Conservation (phyloP, 2,797 vertebrate species). For the Gephyroberyx darwinii region DNA sequence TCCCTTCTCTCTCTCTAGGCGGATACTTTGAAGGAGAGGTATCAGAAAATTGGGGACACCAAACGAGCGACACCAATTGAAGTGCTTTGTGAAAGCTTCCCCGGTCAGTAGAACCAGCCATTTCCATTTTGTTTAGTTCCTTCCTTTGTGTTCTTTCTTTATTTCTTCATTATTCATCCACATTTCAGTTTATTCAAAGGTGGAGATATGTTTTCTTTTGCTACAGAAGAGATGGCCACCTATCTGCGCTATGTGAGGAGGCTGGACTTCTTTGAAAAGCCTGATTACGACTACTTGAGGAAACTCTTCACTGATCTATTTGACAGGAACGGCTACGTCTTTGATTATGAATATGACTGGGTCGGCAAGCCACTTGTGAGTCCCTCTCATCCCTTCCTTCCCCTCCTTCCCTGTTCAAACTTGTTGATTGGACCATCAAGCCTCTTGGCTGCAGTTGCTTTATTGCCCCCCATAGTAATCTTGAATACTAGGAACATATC, state of each 20-base stretch:
- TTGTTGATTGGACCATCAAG: not conserved
- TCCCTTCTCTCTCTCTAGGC: slow-evolving; percentile 77
- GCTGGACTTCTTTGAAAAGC: slow-evolving; percentile 98
- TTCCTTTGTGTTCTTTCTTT: not conserved
- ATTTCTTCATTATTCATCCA: not conserved
- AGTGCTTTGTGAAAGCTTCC: slow-evolving; percentile 96
- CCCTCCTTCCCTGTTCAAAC: not conserved
- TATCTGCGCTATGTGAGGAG: slow-evolving; percentile 96
- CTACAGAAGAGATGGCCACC: slow-evolving; percentile 95
- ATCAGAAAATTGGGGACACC: slow-evolving; percentile 98
- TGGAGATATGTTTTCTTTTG: slow-evolving; percentile 37
- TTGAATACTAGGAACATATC: slow-evolving; percentile 3
- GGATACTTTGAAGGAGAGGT: slow-evolving; percentile 95
- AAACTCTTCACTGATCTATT: slow-evolving; percentile 97
- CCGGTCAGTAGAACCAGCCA: slow-evolving; percentile 81
- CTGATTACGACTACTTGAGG: slow-evolving; percentile 95
- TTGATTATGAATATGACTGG: slow-evolving; percentile 99
- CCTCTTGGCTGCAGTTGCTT: slow-evolving; percentile 9
- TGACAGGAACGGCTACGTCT: slow-evolving; percentile 92
- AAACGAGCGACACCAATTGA: slow-evolving; percentile 95
- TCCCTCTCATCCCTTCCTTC: slow-evolving; percentile 34
- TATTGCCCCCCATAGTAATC: not conserved
- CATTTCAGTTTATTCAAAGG: not conserved
- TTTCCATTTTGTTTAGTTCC: not conserved
- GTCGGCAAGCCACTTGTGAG: slow-evolving; percentile 98